These are phyloP conservation scores for Theristicus caerulescens DNA, from an alignment of 2,113 vertebrate species.

Conservation along the genomic window DNA sequence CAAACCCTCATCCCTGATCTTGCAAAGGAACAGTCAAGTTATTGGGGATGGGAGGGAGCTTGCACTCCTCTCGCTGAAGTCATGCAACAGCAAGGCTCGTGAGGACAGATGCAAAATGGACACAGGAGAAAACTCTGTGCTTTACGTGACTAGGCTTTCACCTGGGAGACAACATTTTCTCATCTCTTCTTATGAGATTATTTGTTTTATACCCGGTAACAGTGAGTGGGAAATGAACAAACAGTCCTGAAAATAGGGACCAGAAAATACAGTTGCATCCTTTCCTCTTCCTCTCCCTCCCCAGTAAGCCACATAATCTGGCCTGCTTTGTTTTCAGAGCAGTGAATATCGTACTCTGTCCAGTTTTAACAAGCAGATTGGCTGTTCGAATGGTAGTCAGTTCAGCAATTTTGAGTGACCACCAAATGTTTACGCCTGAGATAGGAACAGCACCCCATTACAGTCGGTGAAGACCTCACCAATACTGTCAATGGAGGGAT, in stretches of 20 bases:
- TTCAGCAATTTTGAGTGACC: not conserved
- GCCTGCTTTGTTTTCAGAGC: not conserved
- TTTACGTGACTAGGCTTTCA: not conserved
- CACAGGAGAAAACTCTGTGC: not conserved
- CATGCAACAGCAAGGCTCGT: not conserved
- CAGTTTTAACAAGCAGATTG: not conserved
- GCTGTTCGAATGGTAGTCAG: not conserved
- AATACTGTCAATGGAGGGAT: not conserved
- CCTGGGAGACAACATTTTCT: not conserved
- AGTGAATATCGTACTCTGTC: not conserved
- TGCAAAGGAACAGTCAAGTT: not conserved
- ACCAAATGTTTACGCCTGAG: not conserved
- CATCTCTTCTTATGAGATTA: not conserved
- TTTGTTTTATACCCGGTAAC: not conserved
- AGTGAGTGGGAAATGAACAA: not conserved
- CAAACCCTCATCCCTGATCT: not conserved
- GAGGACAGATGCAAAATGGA: not conserved
- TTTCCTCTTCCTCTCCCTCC: not conserved
- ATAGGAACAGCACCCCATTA: not conserved
- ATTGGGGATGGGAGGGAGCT: not conserved
- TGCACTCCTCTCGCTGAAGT: not conserved
- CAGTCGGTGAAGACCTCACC: not conserved
- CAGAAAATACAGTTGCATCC: not conserved
- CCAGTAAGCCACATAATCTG: not conserved
- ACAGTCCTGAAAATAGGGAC: not conserved